A percentile compares a stretch with the other conserved stretches of the same genome.
phyloP scores from a whole-genome alignment of 1,140 invertebrate species.

The Neodiprion lecontei region DNA sequence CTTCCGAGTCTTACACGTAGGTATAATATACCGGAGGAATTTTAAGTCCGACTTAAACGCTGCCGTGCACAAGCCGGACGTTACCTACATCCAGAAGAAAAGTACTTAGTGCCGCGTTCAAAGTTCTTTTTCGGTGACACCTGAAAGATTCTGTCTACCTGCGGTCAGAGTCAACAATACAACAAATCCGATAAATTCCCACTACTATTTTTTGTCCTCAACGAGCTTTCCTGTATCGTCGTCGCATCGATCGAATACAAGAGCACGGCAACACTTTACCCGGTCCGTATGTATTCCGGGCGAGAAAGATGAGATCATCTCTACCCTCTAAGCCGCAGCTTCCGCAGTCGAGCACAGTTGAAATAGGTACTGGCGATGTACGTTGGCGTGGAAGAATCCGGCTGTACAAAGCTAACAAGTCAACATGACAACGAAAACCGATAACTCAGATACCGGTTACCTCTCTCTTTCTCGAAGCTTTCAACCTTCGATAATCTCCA shows the following conservation, averaged over 20 bases:
- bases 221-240: too few species aligned
- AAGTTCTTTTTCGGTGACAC: too few species aligned
- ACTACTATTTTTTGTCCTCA: neutral
- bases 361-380: neutral
- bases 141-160: too few species aligned
- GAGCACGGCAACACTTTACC: too few species aligned
- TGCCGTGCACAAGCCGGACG: too few species aligned
- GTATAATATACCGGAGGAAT: too few species aligned
- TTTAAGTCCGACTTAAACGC: too few species aligned
- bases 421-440: neutral
- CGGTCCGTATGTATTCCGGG: neutral
- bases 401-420: neutral
- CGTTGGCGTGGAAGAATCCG: slow-evolving; percentile 1
- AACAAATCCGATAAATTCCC: neutral
- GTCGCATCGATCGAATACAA: too few species aligned
- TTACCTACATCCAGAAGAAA: too few species aligned
- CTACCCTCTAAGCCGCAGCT: neutral
- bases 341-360: neutral
- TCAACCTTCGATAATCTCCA: slow-evolving; percentile 1
- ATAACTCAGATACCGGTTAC: neutral
- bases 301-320: neutral
- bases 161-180: neutral
- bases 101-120: too few species aligned
- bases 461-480: neutral
- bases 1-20: too few species aligned